phyloP scores from a whole-genome alignment of 1,140 invertebrate genomes.

The Agrilus planipennis region DNA sequence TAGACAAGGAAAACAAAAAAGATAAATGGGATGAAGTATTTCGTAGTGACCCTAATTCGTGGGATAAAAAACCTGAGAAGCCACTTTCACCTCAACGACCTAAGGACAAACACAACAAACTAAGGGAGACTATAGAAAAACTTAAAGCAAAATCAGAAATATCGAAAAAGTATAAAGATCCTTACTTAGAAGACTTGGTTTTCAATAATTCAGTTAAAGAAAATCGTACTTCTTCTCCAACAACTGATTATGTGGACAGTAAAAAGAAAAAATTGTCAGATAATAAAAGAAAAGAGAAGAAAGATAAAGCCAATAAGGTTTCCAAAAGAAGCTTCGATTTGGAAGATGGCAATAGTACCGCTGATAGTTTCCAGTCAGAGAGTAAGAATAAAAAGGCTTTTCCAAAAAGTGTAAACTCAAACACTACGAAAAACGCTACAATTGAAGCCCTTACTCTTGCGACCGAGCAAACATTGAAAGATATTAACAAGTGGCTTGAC shows the following conservation, averaged over 20 bases:
- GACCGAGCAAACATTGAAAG: conserved; percentile 73
- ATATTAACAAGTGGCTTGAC: conserved; percentile 79
- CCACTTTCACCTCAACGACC: conserved; percentile 25
- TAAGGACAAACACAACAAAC: conserved; percentile 45
- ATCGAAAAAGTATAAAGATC: conserved; percentile 29
- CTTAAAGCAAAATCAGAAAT: conserved; percentile 49
- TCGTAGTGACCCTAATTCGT: conserved; percentile 12
- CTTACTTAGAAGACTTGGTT: conserved; percentile 14
- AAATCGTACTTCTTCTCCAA: conserved; percentile 7
- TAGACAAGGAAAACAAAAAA: conserved; percentile 5
- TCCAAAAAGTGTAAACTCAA: conserved; percentile 10
- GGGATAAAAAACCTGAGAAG: conserved; percentile 6
- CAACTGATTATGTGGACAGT: conserved; percentile 24
- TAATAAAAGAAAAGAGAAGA: conserved; percentile 21
- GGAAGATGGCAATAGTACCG: conserved; percentile 26
- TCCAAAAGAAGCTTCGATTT: conserved; percentile 20
- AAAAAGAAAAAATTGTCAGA: conserved; percentile 24
- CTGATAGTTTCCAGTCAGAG: conserved; percentile 19
- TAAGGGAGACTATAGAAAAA: conserved; percentile 49
- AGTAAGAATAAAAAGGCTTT: conserved; percentile 25
- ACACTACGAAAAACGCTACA: conserved; percentile 17
- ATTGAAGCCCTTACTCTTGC: conserved; percentile 65
- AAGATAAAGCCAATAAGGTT: conserved; percentile 17
- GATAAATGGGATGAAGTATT: conserved; percentile 20
- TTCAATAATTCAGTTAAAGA: conserved; percentile 13